phyloP scores from a whole-genome alignment of 1,140 invertebrate genomes.

The Triops cancriformis region DNA sequence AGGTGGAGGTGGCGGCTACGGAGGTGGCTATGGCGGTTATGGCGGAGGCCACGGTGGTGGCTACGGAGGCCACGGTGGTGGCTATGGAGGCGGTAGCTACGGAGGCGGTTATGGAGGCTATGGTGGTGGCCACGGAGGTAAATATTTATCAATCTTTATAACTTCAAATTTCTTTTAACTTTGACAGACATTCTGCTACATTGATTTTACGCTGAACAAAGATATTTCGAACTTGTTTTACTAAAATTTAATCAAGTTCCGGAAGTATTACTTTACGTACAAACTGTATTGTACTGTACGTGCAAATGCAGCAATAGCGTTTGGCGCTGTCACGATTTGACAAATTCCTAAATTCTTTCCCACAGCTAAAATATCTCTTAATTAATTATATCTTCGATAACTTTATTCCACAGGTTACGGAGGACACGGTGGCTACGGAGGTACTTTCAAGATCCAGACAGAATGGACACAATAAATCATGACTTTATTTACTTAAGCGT shows the following conservation, averaged over 20 bases:
- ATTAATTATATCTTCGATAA: not conserved
- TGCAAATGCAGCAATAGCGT: no score
- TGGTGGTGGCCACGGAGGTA: not conserved
- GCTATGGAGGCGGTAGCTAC: not conserved
- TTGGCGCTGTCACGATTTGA: no score
- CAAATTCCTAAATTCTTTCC: no score
- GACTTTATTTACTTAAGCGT: not conserved
- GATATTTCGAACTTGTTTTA: no score
- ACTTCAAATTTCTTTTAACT: no score
- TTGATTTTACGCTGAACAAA: no score
- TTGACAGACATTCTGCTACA: no score
- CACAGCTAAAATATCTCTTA: not conserved
- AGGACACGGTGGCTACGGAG: not conserved
- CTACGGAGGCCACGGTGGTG: not conserved
- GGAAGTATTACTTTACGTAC: no score
- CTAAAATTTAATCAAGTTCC: no score
- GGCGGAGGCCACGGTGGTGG: not conserved
- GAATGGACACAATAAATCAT: not conserved
- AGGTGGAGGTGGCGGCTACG: not conserved
- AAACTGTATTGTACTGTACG: no score
- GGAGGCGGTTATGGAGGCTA: not conserved
- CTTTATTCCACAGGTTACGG: not conserved
- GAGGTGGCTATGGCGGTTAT: not conserved
- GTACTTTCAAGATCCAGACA: not conserved
- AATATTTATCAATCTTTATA: not conserved